Percentiles rank a stretch among this genome's conserved stretches.
Evolutionary conservation across 2,888 invertebrate species (phyloP).

Genomic region (Uropetala carovei): DNA sequence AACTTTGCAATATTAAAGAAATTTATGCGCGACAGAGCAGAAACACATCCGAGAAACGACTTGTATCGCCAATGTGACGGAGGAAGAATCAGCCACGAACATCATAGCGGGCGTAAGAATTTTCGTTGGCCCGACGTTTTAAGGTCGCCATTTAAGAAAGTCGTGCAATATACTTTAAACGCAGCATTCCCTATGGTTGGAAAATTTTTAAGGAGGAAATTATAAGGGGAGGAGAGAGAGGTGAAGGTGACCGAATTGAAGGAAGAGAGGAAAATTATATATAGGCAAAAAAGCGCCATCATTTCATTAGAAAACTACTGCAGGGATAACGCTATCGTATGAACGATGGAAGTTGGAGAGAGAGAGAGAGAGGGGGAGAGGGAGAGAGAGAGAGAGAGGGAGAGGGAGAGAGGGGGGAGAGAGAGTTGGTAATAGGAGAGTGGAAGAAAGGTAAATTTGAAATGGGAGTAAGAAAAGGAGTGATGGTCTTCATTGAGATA

Average conservation of each 20-base stretch:
- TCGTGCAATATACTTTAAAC: neutral
- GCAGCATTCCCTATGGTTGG: neutral
- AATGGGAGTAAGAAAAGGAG: no score
- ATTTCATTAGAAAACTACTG: neutral
- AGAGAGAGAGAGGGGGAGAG: constrained; percentile 60
- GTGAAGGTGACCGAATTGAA: neutral
- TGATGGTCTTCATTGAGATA: no score
- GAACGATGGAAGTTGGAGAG: neutral
- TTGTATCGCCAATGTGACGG: no score
- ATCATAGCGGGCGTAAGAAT: no score
- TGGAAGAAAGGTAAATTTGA: no score
- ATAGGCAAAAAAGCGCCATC: constrained; percentile 20
- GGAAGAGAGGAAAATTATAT: neutral
- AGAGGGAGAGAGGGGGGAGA: constrained; percentile 46
- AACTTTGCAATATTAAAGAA: no score
- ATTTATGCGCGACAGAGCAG: no score
- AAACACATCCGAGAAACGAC: no score
- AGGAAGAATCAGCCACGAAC: no score
- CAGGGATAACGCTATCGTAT: neutral
- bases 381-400: constrained; percentile 58
- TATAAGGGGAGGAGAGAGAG: constrained; percentile 47
- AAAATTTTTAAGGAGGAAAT: neutral
- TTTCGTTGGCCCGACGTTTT: no score
- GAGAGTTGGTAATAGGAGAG: no score
- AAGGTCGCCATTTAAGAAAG: neutral